Percentiles rank a stretch among this genome's conserved stretches.
phyloP scores from a whole-genome alignment of 2,797 vertebrate genomes.

The Percopsis omiscomaycus region DNA sequence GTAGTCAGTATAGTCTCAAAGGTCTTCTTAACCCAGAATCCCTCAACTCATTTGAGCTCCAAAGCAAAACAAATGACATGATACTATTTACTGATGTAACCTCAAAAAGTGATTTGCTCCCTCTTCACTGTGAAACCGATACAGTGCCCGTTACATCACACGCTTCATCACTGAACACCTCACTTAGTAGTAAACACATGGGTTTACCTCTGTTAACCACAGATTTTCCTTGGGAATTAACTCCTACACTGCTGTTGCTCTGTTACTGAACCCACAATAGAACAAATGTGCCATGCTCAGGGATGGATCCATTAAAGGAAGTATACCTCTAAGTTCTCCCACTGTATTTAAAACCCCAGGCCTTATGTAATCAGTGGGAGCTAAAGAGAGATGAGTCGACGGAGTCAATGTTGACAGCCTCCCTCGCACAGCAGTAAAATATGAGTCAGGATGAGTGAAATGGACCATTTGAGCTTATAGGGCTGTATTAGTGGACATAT shows the following conservation, averaged over 20 bases:
- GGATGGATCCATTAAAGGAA: conserved; percentile 1
- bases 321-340: conserved; percentile 11
- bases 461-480: conserved; percentile 30
- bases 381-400: conserved; percentile 1
- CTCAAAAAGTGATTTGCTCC: conserved; percentile 45
- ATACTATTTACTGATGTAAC: conserved; percentile 46
- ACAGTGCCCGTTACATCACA: no score
- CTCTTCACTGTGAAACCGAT: conserved; percentile 36
- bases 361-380: conserved; percentile 31
- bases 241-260: conserved; percentile 14
- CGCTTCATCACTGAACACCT: conserved; percentile 12
- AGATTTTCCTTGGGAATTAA: not conserved
- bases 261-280: conserved; percentile 19
- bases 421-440: conserved; percentile 13
- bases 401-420: conserved; percentile 31
- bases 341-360: conserved; percentile 32
- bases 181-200: conserved; percentile 17
- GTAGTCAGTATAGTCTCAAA: conserved; percentile 38
- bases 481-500: conserved; percentile 39
- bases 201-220: conserved; percentile 1
- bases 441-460: conserved; percentile 36
- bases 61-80: conserved; percentile 60
- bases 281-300: conserved; percentile 7
- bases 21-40: conserved; percentile 54
- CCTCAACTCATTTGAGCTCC: conserved; percentile 58